Conservation (phyloP, 2,888 invertebrate genomes). For the Netelia virgata region DNA sequence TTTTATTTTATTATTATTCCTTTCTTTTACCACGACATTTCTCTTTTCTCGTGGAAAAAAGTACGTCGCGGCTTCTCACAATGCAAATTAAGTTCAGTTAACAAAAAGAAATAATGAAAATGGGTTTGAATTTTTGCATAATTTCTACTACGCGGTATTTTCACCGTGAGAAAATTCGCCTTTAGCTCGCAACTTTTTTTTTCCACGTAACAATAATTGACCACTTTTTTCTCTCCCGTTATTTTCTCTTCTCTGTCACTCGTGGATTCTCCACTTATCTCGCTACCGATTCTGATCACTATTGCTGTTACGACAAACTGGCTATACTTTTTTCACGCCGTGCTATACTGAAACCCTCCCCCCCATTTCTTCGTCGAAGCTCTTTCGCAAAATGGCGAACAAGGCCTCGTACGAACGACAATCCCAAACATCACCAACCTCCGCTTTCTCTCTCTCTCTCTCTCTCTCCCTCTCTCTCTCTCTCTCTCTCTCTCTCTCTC, state of each 20-base stretch:
- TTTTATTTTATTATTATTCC: background rate
- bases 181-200: background rate
- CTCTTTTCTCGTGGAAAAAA: background rate
- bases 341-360: background rate
- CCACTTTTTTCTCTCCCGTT: background rate
- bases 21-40: background rate
- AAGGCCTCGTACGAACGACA: constrained; percentile 44
- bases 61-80: background rate
- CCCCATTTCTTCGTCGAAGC: background rate
- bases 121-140: background rate
- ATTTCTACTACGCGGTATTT: background rate
- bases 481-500: constrained; percentile 1
- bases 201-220: background rate
- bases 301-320: constrained; percentile 38
- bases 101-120: background rate
- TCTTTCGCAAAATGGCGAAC: constrained; percentile 38
- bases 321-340: background rate
- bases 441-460: background rate
- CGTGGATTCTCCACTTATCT: constrained; percentile 45
- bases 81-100: no score
- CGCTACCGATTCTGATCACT: constrained; percentile 47
- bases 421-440: background rate
- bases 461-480: background rate
- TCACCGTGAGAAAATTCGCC: no score
- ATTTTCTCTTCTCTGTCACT: constrained; percentile 15